Percentiles rank a stretch among this genome's conserved stretches.
These are phyloP conservation scores for Semotilus atromaculatus DNA, from an alignment of 2,797 vertebrate genomes.

Conservation along the genomic window DNA sequence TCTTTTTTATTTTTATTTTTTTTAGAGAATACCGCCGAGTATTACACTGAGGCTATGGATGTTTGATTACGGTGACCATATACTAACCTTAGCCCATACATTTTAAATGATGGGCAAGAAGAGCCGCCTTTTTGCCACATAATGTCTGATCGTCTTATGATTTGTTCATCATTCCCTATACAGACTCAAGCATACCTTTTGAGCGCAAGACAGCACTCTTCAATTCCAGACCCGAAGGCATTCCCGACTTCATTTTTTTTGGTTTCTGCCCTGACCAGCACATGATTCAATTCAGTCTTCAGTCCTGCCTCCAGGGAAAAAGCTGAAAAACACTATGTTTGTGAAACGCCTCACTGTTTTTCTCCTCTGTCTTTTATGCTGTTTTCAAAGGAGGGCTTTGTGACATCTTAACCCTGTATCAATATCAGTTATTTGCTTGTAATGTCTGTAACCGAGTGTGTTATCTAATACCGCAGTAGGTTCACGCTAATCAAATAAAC, in stretches of 20 bases:
- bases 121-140: not conserved
- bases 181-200: slow-evolving; percentile 10
- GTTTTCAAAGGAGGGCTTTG: slow-evolving; percentile 31
- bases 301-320: slow-evolving; percentile 33
- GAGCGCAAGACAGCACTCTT: slow-evolving; percentile 13
- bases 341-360: slow-evolving; percentile 36
- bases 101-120: slow-evolving; percentile 17
- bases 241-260: not conserved
- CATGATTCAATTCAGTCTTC: slow-evolving; percentile 44
- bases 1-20: fast-evolving
- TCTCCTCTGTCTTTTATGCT: not conserved
- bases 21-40: not conserved
- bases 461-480: slow-evolving; percentile 31
- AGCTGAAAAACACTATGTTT: slow-evolving; percentile 46
- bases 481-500: slow-evolving; percentile 26
- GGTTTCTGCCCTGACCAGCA: slow-evolving; percentile 31
- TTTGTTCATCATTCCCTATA: slow-evolving; percentile 23
- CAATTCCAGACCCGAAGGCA: slow-evolving; percentile 13
- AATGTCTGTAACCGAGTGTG: slow-evolving; percentile 30
- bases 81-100: slow-evolving; percentile 5
- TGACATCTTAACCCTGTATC: slow-evolving; percentile 36
- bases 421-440: slow-evolving; percentile 36
- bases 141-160: slow-evolving; percentile 26
- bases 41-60: slow-evolving; percentile 1
- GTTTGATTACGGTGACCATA: slow-evolving; percentile 17